Percentiles rank a stretch among this genome's conserved stretches.
phyloP scores from a whole-genome alignment of 2,888 invertebrate species.

The Iphiclides podalirius region DNA sequence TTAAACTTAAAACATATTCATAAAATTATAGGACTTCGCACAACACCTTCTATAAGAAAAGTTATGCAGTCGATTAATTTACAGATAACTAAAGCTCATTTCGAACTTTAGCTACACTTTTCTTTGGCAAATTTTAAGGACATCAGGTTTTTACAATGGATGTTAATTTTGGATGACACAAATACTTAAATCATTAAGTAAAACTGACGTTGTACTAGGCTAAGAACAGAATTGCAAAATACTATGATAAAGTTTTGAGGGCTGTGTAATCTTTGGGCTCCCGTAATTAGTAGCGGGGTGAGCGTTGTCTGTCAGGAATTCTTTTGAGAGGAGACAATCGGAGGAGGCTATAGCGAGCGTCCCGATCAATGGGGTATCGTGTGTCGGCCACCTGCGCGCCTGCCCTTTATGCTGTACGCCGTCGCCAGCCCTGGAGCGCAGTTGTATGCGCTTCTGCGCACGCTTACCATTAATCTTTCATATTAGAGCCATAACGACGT shows the following conservation, averaged over 20 bases:
- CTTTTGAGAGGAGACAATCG: slow-evolving; percentile 71
- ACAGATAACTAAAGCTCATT: too few species aligned
- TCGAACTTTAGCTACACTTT: too few species aligned
- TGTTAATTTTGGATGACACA: too few species aligned
- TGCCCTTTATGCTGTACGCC: slow-evolving; percentile 37
- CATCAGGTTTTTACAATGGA: too few species aligned
- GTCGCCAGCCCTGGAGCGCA: slow-evolving; percentile 25
- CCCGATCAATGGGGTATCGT: slow-evolving; percentile 72
- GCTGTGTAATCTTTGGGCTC: slow-evolving; percentile 48
- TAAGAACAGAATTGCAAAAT: slow-evolving; percentile 17
- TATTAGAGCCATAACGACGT: too few species aligned
- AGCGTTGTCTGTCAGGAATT: slow-evolving; percentile 73
- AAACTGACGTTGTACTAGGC: too few species aligned
- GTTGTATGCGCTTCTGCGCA: slow-evolving; percentile 34
- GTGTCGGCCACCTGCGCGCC: slow-evolving; percentile 75
- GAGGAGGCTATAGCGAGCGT: slow-evolving; percentile 52
- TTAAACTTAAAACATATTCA: too few species aligned
- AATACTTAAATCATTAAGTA: too few species aligned
- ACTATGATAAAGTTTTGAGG: not conserved
- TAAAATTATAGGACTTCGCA: too few species aligned
- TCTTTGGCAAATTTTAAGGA: too few species aligned
- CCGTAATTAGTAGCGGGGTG: slow-evolving; percentile 74
- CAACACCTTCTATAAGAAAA: too few species aligned
- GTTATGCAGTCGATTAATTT: too few species aligned
- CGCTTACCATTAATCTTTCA: slow-evolving; percentile 24